A percentile compares a stretch with the other conserved stretches of the same genome.
These are phyloP conservation scores for Lordiphosa stackelbergi DNA, from an alignment of 1,140 invertebrate species.

Conservation along the genomic window DNA sequence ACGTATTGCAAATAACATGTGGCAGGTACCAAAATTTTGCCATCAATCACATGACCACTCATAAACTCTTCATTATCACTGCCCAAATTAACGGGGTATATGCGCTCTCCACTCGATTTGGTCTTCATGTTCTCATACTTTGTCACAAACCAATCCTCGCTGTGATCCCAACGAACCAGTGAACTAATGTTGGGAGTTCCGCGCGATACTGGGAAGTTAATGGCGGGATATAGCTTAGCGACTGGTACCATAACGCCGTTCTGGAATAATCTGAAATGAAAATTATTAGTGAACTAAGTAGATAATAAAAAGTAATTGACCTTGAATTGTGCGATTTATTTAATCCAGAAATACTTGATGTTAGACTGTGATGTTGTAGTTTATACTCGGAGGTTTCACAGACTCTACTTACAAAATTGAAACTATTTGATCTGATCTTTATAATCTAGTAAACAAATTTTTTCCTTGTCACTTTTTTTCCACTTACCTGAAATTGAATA, in stretches of 20 bases:
- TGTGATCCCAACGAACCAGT: conserved; percentile 94
- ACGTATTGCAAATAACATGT: conserved; percentile 91
- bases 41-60: conserved; percentile 91
- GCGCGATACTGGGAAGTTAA: conserved; percentile 87
- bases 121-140: conserved; percentile 76
- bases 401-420: too few relatives aligned
- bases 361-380: too few relatives aligned
- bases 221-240: conserved; percentile 80
- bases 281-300: not conserved
- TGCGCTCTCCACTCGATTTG: conserved; percentile 79
- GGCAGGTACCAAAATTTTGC: conserved; percentile 91
- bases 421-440: too few relatives aligned
- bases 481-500: too few relatives aligned
- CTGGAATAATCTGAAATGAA: conserved; percentile 35
- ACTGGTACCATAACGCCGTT: conserved; percentile 77
- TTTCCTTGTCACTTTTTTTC: too few relatives aligned
- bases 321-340: too few relatives aligned
- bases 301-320: too few relatives aligned
- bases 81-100: conserved; percentile 80
- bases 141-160: conserved; percentile 83
- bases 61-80: conserved; percentile 87
- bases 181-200: conserved; percentile 88
- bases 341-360: too few relatives aligned
- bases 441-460: too few relatives aligned
- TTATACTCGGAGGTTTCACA: too few relatives aligned